Base-by-base conservation (phyloP, 2,113 vertebrate species). In the Phasianus colchicus region DNA sequence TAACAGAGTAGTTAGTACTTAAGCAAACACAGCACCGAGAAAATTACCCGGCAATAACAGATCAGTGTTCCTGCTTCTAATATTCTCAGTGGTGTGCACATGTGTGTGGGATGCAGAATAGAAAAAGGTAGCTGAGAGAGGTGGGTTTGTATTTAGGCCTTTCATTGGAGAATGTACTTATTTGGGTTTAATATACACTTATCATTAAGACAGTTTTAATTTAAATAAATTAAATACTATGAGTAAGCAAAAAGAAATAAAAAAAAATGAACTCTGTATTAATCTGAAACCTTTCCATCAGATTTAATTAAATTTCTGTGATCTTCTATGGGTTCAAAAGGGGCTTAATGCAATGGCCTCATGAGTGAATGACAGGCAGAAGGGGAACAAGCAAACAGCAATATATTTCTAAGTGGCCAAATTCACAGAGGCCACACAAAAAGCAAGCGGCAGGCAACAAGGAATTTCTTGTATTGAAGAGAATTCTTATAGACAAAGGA, bases 1-100 rank as follows among this genome's bases (percentile, higher is more conserved):
- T 93, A 95, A 97, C 71, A 97, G 61, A 92, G 61, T 79, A 94
- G 81, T 93, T 96, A 96, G 91, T 95, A 97, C 95, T 97, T 97
- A 97, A 96, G 96, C 95, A 97, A 97, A 97, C 88, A 91, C 77
- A 91, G 97, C 96, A 98, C 86, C 86, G 38, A 95, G 93, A 96
- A 95, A 93, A 96, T 96, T 96, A 96, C 90, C 96, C 97, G 96
- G 97, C 97, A 97, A 96, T 96, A 97, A 97, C 57, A 95, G 97
- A 98, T 99, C 98, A 98, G 98, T 98, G 98, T 98, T 99, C 97
- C 98, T 99, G 98, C 98, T 98, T 97, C 93, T 96, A 87, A 95
- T 90, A 94, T 90, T 96, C 73, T 97, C 88, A 93, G 96, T 92
- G 79, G 94, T 94, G 89, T 52, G 71, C 77, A 54, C 67, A 57